A percentile compares a stretch with the other conserved stretches of the same genome.
Evolutionary conservation across 2,113 vertebrate species (phyloP).

Genomic region (Morone saxatilis): DNA sequence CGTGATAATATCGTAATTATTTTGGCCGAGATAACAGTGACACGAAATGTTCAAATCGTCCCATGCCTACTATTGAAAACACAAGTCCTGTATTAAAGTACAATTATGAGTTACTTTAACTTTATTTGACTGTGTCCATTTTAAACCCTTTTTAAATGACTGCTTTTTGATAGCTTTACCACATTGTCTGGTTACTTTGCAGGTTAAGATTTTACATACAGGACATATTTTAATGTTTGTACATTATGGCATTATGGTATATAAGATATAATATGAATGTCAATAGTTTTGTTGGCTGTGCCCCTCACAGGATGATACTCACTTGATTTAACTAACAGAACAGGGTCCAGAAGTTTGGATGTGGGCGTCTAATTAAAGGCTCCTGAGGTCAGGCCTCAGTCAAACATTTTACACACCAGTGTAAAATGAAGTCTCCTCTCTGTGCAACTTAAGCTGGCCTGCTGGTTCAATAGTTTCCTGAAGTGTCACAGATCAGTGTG

Average conservation of each 20-base stretch:
- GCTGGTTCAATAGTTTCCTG: conserved; percentile 13
- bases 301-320: background rate
- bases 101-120: too few species aligned
- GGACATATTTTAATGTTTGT: background rate
- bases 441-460: conserved; percentile 13
- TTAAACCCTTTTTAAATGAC: background rate
- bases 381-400: conserved; percentile 20
- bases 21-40: too few species aligned
- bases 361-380: conserved; percentile 27
- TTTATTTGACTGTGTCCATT: too few species aligned
- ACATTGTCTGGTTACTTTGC: background rate
- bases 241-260: background rate
- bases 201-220: background rate
- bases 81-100: too few species aligned
- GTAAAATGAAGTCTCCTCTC: conserved; percentile 45
- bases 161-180: too few species aligned
- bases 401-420: conserved; percentile 37
- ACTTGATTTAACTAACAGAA: background rate
- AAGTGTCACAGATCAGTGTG: conserved; percentile 50
- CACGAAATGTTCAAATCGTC: too few species aligned
- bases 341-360: background rate
- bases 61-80: too few species aligned
- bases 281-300: background rate
- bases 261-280: background rate
- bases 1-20: too few species aligned